phyloP scores from a whole-genome alignment of 2,888 invertebrate genomes.

The Lamproptera curius region DNA sequence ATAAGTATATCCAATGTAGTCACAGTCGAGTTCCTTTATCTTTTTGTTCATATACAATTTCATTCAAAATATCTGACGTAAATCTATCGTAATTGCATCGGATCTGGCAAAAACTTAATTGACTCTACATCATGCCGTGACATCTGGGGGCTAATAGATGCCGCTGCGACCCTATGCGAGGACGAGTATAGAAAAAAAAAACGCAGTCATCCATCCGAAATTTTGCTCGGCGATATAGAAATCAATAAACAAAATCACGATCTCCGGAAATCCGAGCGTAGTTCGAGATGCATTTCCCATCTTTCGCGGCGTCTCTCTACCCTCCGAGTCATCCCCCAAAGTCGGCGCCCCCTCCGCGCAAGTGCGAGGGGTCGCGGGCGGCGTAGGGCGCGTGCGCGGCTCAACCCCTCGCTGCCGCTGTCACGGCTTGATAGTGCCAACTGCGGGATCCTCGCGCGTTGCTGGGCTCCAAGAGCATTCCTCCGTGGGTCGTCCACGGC shows the following conservation, averaged over 20 bases:
- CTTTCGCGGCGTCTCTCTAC: conserved; percentile 75
- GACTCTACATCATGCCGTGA: conserved; percentile 56
- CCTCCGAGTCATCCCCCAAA: conserved; percentile 73
- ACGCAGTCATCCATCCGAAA: conserved; percentile 39
- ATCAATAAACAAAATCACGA: conserved; percentile 77
- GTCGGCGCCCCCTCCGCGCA: conserved; percentile 45
- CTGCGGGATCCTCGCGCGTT: conserved; percentile 65
- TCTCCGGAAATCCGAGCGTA: conserved; percentile 75
- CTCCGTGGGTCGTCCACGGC: conserved; percentile 70
- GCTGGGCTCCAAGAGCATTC: conserved; percentile 66
- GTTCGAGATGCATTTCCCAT: conserved; percentile 77
- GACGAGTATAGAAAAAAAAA: conserved; percentile 28
- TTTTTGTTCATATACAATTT: too few relatives aligned
- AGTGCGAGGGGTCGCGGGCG: conserved; percentile 43
- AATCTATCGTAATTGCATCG: background rate
- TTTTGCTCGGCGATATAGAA: conserved; percentile 49
- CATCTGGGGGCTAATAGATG: conserved; percentile 65
- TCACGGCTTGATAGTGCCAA: conserved; percentile 58
- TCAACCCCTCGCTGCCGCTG: conserved; percentile 67
- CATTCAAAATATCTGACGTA: too few relatives aligned
- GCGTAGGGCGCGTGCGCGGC: conserved; percentile 60
- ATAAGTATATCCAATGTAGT: too few relatives aligned
- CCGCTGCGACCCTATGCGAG: conserved; percentile 38
- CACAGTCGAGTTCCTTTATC: too few relatives aligned
- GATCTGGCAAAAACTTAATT: conserved; percentile 23